These are phyloP conservation scores for Syngnathus rostellatus DNA, from an alignment of 2,797 vertebrate species.

Conservation along the genomic window DNA sequence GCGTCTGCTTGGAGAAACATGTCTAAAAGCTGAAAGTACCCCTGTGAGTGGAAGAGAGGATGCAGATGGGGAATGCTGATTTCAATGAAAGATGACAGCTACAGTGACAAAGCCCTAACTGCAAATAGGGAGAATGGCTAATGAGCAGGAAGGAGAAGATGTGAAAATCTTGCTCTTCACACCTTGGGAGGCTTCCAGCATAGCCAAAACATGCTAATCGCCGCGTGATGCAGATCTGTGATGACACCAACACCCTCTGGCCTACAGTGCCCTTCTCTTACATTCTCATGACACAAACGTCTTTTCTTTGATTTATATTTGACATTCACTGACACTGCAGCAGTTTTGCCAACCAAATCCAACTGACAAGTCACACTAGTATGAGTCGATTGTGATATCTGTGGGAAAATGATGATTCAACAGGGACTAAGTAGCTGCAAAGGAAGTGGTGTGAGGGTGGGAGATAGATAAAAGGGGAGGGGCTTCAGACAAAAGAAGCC, in stretches of 20 bases:
- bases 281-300: slow-evolving; percentile 18
- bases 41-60: slow-evolving; percentile 24
- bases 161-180: slow-evolving; percentile 26
- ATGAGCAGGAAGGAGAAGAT: slow-evolving; percentile 37
- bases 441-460: slow-evolving; percentile 28
- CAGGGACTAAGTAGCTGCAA: slow-evolving; percentile 30
- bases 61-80: slow-evolving; percentile 37
- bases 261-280: slow-evolving; percentile 24
- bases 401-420: slow-evolving; percentile 33
- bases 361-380: slow-evolving; percentile 35
- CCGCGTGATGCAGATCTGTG: slow-evolving; percentile 27
- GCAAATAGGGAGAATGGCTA: slow-evolving; percentile 36
- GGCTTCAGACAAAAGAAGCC: slow-evolving; percentile 40
- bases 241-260: slow-evolving; percentile 32
- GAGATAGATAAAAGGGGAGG: slow-evolving; percentile 11
- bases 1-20: slow-evolving; percentile 12
- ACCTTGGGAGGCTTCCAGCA: slow-evolving; percentile 22
- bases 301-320: slow-evolving; percentile 1
- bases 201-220: slow-evolving; percentile 21
- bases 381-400: slow-evolving; percentile 40
- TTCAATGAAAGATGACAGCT: slow-evolving; percentile 47
- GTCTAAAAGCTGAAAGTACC: slow-evolving; percentile 18
- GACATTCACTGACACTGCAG: slow-evolving; percentile 7
- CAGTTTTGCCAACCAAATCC: slow-evolving; percentile 23
- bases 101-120: slow-evolving; percentile 30